These are phyloP conservation scores for Graphium colonna DNA, from an alignment of 2,888 invertebrate genomes.

Conservation along the genomic window DNA sequence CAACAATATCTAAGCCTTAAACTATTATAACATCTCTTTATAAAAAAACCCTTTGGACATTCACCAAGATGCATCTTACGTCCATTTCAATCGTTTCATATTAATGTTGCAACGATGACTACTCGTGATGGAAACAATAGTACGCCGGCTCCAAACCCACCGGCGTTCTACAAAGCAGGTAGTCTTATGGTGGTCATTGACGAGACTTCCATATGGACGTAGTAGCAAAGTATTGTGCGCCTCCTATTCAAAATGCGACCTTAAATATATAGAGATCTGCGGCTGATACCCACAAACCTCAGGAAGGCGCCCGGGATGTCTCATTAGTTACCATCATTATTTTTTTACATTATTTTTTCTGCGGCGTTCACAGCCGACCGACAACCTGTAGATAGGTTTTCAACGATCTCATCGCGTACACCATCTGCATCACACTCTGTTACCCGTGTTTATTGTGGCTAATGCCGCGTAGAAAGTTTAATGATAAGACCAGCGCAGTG, in stretches of 20 bases:
- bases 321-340: too few species aligned
- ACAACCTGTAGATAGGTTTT: conserved; percentile 5
- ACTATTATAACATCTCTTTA: too few species aligned
- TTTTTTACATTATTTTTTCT: too few species aligned
- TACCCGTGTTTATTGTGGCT: conserved; percentile 19
- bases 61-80: neutral
- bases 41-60: neutral
- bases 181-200: too few species aligned
- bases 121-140: conserved; percentile 9
- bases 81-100: neutral
- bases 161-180: conserved; percentile 16
- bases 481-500: conserved; percentile 10
- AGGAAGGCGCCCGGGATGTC: too few species aligned
- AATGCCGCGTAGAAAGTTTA: conserved; percentile 23
- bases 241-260: too few species aligned
- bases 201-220: too few species aligned
- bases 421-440: conserved; percentile 11
- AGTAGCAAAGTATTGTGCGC: too few species aligned
- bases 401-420: conserved; percentile 13
- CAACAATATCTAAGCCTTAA: neutral
- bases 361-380: conserved; percentile 7
- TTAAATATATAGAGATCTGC: too few species aligned
- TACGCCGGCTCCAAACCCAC: conserved; percentile 14
- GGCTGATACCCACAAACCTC: too few species aligned
- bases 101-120: neutral